Evolutionary conservation across 2,113 vertebrate genomes (phyloP), one percentile per base, ranked within the genome.

Genomic region (Myrmecophaga tridactyla): DNA sequence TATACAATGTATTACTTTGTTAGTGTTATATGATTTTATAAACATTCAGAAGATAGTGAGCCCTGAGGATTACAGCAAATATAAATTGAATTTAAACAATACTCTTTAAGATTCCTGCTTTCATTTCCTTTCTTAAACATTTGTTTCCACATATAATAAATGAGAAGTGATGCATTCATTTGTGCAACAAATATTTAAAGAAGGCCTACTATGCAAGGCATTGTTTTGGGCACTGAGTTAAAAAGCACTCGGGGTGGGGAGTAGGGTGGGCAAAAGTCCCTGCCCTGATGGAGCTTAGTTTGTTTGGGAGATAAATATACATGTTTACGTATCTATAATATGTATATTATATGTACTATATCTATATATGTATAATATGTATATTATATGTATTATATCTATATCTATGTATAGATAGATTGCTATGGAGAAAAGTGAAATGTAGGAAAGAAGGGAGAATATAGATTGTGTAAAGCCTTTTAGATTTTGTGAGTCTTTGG

Each of bases 41-140:
- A 95, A 72, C 21, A 53, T 15, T 67, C 69, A 91, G 62, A 91
- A 93, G 36, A 73, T 63, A 70, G 51, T 90, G 84, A 95, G 3
- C 7, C 18, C 36, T 92, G n/a, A 83, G 31, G 41, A 86, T 85
- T 58, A 20, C 36, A 95, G 78, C 85, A 86, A 15, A 76, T n/a
- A 76, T 62, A 67, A 53, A 39, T 18, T 89, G 63, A 89, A 48
- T 82, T 89, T 90, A 18, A 56, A 73, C 31, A 41, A 56, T 85
- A 82, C 10, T 91, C 58, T 82, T 43, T 87, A 43, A 43, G 81
- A 81, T 80, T 43, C 20, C 31, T 56, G 18, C 25, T 60, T 75
- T 89, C 36, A 60, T 36, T 51, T 77, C 11, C 39, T 41, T 90
- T 63, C 43, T 84, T 48, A 73, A 91, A 76, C n/a, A 87, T 90